Percentiles rank a stretch among this genome's conserved stretches.
Conservation (phyloP, 2,888 invertebrate genomes). For the Philereme transversata region DNA sequence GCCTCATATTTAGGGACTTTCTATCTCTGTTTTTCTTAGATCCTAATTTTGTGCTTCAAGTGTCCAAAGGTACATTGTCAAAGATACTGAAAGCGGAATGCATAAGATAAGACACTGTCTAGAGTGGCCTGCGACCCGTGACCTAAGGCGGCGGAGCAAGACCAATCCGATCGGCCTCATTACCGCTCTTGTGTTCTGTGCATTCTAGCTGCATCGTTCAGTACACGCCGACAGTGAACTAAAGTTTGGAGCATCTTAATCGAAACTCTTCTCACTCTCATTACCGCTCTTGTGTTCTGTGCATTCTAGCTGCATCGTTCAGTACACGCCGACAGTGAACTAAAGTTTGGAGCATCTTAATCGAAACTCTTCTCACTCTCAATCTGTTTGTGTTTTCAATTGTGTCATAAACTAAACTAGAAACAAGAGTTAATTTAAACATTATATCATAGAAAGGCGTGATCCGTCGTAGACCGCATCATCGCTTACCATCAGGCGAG, state of each 20-base stretch:
- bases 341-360: background rate
- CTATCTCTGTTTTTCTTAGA: background rate
- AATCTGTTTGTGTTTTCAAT: too few species aligned
- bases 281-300: constrained; percentile 53
- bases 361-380: background rate
- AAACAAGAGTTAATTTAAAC: too few species aligned
- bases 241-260: background rate
- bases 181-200: constrained; percentile 51
- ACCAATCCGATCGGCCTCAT: constrained; percentile 70
- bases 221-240: constrained; percentile 15
- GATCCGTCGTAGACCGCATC: too few species aligned
- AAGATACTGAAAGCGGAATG: constrained; percentile 27
- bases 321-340: constrained; percentile 15
- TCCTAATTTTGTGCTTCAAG: background rate
- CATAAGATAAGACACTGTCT: constrained; percentile 31
- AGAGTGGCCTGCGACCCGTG: constrained; percentile 59
- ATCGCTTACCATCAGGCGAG: too few species aligned
- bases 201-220: constrained; percentile 41
- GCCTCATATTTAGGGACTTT: background rate
- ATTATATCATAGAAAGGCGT: too few species aligned
- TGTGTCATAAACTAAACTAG: too few species aligned
- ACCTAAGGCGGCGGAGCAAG: constrained; percentile 59
- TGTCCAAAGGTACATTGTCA: constrained; percentile 23
- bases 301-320: constrained; percentile 41
- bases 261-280: constrained; percentile 43